Base-by-base conservation (phyloP, 1,140 invertebrate species). In the Antheraea mylitta region DNA sequence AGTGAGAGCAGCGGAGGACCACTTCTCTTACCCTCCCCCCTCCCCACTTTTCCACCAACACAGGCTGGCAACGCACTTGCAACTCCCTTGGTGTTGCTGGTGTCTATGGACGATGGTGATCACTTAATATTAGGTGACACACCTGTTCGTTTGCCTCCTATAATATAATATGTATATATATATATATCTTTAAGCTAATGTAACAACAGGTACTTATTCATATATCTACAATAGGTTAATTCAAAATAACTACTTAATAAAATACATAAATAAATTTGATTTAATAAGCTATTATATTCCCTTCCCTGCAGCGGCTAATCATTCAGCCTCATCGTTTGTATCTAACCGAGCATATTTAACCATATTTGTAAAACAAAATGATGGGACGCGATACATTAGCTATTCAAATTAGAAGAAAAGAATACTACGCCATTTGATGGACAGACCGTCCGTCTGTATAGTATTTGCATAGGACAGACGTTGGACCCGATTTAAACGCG, bases 331-430 rank as follows among this genome's bases (percentile, higher is more conserved):
- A 60, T 59, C 18, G 66, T n/a, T 22, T 67, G 38, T 19, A 67
- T 67, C 58, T 53, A 65, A 65, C 18, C 71, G 45, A 58, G 64
- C 68, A 71, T 77, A 71, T 74, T 74, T 71, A 60, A 60, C 72
- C 69, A 74, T 74, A 71, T 68, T 71, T 70, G 68, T 70, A 19
- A 48, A 19, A 42, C 58, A 60, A 69, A 76, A 77, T 71, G 78
- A 77, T 82, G 84, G 83, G 81, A 74, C 78, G 71, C 67, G 71
- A 53, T 80, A 78, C 71, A 87, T 87, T 82, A 89, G 79, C 76
- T 77, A 90, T 89, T 91, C 80, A 91, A 89, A 90, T 86, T 88
- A 89, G 80, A 86, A 69, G 78, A 86, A 86, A 89, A 83, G 60
- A 79, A 79, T 82, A 76, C 75, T 70, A 77, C 65, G 70, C 74